Base-by-base conservation (phyloP, 2,797 vertebrate genomes). In the Sphaeramia orbicularis region DNA sequence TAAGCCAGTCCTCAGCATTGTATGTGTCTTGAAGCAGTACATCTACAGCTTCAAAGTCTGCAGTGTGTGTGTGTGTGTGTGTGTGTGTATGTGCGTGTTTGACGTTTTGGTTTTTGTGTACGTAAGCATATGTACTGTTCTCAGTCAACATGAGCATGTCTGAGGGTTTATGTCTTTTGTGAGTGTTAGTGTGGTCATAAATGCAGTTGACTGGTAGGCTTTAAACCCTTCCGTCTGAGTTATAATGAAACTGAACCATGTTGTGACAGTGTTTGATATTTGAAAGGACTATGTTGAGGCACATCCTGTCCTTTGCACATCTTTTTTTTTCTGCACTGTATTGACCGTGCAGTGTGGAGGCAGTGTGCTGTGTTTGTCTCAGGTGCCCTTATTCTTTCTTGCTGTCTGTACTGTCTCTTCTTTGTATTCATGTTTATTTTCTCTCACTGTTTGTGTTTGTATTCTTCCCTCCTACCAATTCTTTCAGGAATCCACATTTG, bases 401-500 rank as follows among this genome's bases (percentile, higher is more conserved):
- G 6, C 8, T 60, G 6, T 43, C 5, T 55, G 1, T 4, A 2
- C 21, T n/a, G 0, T 14, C 6, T 35, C 21, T 30, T 76, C 14
- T 43, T 40, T 57, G 35, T 43, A 41, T 52, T 56, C 27, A 9
- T 38, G 7, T 24, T 53, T 24, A 15, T 64, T 60, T 48, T 56
- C 13, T 43, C 3, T 63, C 19, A 44, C 41, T 64, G n/a, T 30
- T 27, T 3, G 30, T 32, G 7, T 59, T 19, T 65, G 4, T 12
- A 1, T 80, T 58, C 74, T 38, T 74, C n/a, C 37, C 38, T 32
- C 36, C 67, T 35, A 50, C 19, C 21, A 18, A 21, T 68, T 79
- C n/a, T 87, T 88, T 72, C 80, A 99, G 98, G 89, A 94, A 97
- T 68, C 77, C 91, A 42, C 69, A 84, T 74, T 91, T 99, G 77